Conservation (phyloP, 2,888 invertebrate species). For the Boloria selene region DNA sequence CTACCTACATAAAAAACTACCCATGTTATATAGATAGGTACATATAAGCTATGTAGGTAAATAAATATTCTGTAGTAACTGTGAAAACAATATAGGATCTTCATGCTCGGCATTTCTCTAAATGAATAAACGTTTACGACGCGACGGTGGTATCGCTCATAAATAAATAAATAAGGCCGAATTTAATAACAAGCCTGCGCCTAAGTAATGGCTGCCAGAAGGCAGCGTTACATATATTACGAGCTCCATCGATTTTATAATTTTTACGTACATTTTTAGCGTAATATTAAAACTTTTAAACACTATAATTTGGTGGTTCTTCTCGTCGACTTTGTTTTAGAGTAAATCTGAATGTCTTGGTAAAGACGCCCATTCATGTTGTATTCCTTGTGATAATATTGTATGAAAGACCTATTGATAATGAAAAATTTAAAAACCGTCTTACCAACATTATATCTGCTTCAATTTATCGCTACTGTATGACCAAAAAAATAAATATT, state of each 20-base stretch:
- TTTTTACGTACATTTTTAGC: constrained; percentile 76
- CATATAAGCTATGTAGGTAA: background rate
- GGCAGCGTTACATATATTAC: constrained; percentile 78
- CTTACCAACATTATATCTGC: constrained; percentile 8
- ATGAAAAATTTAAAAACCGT: constrained; percentile 4
- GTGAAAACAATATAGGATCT: constrained; percentile 12
- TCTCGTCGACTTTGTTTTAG: constrained; percentile 62
- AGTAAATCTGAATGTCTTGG: constrained; percentile 48
- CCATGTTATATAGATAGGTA: too few relatives aligned
- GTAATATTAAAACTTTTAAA: constrained; percentile 76
- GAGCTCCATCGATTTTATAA: constrained; percentile 67
- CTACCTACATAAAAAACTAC: background rate
- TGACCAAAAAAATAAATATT: constrained; percentile 20
- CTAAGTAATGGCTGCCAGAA: constrained; percentile 79
- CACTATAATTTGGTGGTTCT: constrained; percentile 68
- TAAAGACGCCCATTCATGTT: constrained; percentile 24
- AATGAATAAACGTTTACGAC: constrained; percentile 23
- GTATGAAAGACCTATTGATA: constrained; percentile 15
- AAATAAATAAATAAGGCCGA: constrained; percentile 80
- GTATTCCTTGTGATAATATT: constrained; percentile 24
- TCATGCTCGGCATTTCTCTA: constrained; percentile 20
- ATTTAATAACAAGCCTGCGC: constrained; percentile 77
- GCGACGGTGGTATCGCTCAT: constrained; percentile 51
- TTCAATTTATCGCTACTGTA: constrained; percentile 18
- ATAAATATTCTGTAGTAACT: constrained; percentile 15